These are phyloP conservation scores for Hycleus phaleratus DNA, from an alignment of 1,140 invertebrate genomes.

Conservation along the genomic window DNA sequence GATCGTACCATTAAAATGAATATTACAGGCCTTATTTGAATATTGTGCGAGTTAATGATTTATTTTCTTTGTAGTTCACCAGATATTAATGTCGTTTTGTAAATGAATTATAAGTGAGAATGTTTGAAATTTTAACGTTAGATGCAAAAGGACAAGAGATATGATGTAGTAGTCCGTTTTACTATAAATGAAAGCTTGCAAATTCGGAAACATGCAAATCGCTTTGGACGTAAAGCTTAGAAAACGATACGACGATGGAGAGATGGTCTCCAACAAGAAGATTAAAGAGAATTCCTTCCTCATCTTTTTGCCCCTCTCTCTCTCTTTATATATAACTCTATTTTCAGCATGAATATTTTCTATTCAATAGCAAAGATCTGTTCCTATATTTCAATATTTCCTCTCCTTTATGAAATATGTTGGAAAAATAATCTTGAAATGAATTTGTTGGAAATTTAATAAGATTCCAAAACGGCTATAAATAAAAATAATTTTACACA, in stretches of 20 bases:
- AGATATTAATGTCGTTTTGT: too few species aligned
- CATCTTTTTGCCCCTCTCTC: not conserved
- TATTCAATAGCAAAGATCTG: constrained; percentile 13
- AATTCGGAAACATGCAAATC: constrained; percentile 13
- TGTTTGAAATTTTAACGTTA: too few species aligned
- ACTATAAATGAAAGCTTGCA: not conserved
- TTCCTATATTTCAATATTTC: not conserved
- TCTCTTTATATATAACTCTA: constrained; percentile 16
- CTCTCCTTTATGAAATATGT: not conserved
- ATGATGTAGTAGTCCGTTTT: too few species aligned
- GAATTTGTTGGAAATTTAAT: too few species aligned
- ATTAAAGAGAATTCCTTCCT: constrained; percentile 21
- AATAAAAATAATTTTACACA: too few species aligned
- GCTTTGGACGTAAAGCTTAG: constrained; percentile 3
- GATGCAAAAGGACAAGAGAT: too few species aligned
- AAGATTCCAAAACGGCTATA: too few species aligned
- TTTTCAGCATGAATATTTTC: constrained; percentile 27
- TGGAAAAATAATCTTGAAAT: not conserved
- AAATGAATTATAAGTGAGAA: too few species aligned
- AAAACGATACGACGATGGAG: constrained; percentile 1
- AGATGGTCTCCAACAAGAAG: constrained; percentile 19
- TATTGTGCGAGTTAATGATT: too few species aligned
- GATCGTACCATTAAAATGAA: too few species aligned
- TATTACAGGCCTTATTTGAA: too few species aligned
- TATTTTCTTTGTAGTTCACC: too few species aligned